phyloP scores from a whole-genome alignment of 2,113 vertebrate genomes.

The Hypomesus transpacificus region DNA sequence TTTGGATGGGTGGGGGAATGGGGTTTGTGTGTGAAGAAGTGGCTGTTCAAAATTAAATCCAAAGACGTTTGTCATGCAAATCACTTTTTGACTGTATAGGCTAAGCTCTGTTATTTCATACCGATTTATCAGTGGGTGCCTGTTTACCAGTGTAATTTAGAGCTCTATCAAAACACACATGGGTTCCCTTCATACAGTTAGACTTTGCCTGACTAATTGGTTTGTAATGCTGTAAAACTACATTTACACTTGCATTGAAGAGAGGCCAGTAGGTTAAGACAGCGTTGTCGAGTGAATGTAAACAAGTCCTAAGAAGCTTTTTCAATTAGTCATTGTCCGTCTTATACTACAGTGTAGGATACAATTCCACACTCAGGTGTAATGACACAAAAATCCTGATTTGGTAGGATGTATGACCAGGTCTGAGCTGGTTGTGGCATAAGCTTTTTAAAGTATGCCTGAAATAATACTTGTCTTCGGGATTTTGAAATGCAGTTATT shows the following conservation, averaged over 20 bases:
- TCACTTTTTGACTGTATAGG: conserved; percentile 35
- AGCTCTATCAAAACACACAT: conserved; percentile 14
- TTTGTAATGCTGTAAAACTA: conserved; percentile 20
- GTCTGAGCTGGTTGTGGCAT: too few relatives aligned
- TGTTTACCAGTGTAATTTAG: conserved; percentile 26
- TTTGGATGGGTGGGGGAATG: neutral
- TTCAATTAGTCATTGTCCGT: too few relatives aligned
- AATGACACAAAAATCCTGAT: neutral
- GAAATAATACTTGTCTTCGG: too few relatives aligned
- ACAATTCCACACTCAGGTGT: neutral
- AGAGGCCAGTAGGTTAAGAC: neutral
- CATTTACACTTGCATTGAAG: conserved; percentile 17
- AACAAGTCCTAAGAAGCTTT: too few relatives aligned
- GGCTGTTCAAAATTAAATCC: neutral
- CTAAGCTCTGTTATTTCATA: conserved; percentile 35
- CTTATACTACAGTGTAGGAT: too few relatives aligned
- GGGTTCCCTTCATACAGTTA: conserved; percentile 4
- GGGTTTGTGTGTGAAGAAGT: neutral
- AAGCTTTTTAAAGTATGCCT: too few relatives aligned
- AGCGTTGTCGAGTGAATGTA: too few relatives aligned
- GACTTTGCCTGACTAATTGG: conserved; percentile 24
- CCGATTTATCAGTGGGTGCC: conserved; percentile 42
- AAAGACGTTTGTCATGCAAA: conserved; percentile 40
- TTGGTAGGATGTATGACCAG: too few relatives aligned
- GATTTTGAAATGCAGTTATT: too few relatives aligned